Evolutionary conservation across 1,140 invertebrate genomes (phyloP).

Genomic region (Lepidurus packardi): DNA sequence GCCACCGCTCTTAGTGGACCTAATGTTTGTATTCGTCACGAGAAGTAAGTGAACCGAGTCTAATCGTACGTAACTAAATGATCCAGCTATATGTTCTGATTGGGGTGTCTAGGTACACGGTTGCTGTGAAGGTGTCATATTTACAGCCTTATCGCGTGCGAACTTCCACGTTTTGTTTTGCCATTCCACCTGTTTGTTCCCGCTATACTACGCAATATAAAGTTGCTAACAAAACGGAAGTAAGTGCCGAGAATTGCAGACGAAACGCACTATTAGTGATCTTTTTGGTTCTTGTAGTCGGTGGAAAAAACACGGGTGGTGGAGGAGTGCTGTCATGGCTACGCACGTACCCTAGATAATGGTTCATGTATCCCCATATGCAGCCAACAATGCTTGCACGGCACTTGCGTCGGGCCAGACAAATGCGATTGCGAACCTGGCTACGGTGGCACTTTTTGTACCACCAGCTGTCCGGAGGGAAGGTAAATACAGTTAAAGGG

Average conservation of each 20-base stretch:
- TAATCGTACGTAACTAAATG: neutral
- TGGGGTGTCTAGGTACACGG: constrained; percentile 57
- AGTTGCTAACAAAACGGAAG: constrained; percentile 61
- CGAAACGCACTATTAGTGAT: neutral
- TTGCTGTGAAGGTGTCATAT: constrained; percentile 65
- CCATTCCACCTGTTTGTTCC: constrained; percentile 74
- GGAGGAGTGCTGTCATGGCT: constrained; percentile 78
- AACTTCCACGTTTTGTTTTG: constrained; percentile 73
- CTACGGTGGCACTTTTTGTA: constrained; percentile 79
- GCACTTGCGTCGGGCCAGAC: constrained; percentile 75
- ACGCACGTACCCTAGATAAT: constrained; percentile 55
- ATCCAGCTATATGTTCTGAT: constrained; percentile 23
- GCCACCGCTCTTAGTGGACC: constrained; percentile 46
- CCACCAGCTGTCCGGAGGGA: constrained; percentile 51
- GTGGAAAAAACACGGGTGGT: constrained; percentile 66
- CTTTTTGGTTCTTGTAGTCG: constrained; percentile 48
- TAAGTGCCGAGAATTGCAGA: constrained; percentile 38
- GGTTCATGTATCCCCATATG: constrained; percentile 72
- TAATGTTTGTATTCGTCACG: constrained; percentile 52
- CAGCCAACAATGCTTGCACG: constrained; percentile 70
- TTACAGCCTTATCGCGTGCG: constrained; percentile 72
- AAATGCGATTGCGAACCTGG: constrained; percentile 78
- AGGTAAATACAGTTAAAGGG: neutral
- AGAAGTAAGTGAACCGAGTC: constrained; percentile 48
- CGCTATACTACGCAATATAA: constrained; percentile 72